These are phyloP conservation scores for Graptemys geographica DNA, from an alignment of 2,797 vertebrate genomes.

Conservation along the genomic window DNA sequence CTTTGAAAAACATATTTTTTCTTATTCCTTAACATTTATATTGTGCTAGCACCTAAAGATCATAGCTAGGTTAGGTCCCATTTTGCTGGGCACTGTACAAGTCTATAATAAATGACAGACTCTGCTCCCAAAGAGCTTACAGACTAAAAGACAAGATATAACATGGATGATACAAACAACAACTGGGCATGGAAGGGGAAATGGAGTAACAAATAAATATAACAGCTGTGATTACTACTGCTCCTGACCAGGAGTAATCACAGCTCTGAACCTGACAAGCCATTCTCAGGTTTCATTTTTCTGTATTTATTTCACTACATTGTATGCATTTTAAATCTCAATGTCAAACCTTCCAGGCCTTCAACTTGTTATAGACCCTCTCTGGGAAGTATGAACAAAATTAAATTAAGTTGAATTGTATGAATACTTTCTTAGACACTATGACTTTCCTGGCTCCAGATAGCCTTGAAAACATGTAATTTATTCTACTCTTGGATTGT, in stretches of 20 bases:
- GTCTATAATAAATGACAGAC: background rate
- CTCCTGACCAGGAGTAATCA: background rate
- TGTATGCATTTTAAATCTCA: background rate
- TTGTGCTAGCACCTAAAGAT: background rate
- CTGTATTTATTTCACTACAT: background rate
- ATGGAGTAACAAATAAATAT: background rate
- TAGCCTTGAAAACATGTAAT: background rate
- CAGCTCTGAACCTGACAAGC: conserved; percentile 18
- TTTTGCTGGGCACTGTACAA: background rate
- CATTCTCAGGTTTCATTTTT: background rate
- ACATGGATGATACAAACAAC: background rate
- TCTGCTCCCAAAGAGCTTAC: background rate
- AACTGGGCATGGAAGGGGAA: background rate
- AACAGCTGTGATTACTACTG: background rate
- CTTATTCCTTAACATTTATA: background rate
- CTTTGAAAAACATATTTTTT: background rate
- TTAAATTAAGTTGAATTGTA: background rate
- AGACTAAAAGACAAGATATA: background rate
- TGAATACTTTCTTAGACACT: background rate
- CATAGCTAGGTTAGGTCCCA: background rate
- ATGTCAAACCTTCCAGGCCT: background rate
- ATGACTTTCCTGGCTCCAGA: background rate
- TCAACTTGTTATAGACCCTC: background rate
- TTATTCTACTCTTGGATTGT: background rate
- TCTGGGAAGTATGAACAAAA: background rate